These are phyloP conservation scores for Branchinecta sandiegonensis DNA, from an alignment of 2,888 invertebrate species.

Conservation along the genomic window DNA sequence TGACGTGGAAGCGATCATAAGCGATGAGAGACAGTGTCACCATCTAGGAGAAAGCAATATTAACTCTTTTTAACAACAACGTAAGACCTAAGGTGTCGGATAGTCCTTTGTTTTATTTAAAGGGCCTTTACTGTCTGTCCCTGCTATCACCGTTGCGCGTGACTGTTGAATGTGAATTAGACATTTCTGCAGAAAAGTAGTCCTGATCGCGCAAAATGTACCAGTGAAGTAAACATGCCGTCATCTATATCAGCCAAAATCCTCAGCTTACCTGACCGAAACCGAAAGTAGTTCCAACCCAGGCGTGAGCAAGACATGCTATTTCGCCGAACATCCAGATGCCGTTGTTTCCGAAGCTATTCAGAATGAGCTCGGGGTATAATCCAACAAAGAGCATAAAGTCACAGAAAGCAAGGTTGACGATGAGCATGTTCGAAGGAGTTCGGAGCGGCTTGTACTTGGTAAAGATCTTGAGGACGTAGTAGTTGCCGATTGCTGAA, in stretches of 20 bases:
- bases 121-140: too few relatives aligned
- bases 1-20: slow-evolving; percentile 82
- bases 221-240: too few relatives aligned
- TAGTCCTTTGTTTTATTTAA: too few relatives aligned
- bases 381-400: slow-evolving; percentile 19
- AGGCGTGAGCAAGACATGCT: slow-evolving; percentile 18
- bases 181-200: too few relatives aligned
- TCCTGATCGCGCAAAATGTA: too few relatives aligned
- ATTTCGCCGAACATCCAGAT: slow-evolving; percentile 21
- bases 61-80: not conserved
- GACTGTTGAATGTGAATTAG: too few relatives aligned
- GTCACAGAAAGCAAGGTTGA: slow-evolving; percentile 22
- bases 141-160: too few relatives aligned
- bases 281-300: slow-evolving; percentile 17
- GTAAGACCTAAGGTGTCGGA: not conserved
- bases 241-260: too few relatives aligned
- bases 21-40: slow-evolving; percentile 44
- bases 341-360: slow-evolving; percentile 19
- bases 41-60: slow-evolving; percentile 13
- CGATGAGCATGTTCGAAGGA: slow-evolving; percentile 19
- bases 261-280: slow-evolving; percentile 13
- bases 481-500: slow-evolving; percentile 17
- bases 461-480: slow-evolving; percentile 19
- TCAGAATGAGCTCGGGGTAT: slow-evolving; percentile 18
- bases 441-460: slow-evolving; percentile 19